These are phyloP conservation scores for Cephalopachus bancanus DNA, from an alignment of 2,797 vertebrate genomes.

Conservation along the genomic window DNA sequence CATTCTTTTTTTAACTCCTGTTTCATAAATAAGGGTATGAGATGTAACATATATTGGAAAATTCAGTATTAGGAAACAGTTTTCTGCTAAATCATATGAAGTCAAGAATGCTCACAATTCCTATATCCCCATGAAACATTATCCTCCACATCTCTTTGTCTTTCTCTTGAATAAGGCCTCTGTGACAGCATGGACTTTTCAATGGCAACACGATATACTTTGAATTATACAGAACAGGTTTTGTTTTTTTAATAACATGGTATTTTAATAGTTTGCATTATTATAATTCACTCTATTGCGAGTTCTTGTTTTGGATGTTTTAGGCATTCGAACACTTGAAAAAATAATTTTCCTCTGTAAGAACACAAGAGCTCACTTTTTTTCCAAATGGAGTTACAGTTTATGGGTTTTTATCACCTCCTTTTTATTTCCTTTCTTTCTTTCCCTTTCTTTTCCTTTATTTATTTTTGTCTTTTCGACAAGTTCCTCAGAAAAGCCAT, in stretches of 20 bases:
- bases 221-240: neutral
- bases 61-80: neutral
- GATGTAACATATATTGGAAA: neutral
- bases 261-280: neutral
- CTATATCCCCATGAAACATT: neutral
- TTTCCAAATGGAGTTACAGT: neutral
- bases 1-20: neutral
- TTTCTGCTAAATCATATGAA: neutral
- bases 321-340: neutral
- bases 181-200: neutral
- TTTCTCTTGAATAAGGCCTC: neutral
- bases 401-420: neutral
- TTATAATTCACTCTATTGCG: neutral
- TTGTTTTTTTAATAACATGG: neutral
- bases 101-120: neutral
- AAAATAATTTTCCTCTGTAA: neutral
- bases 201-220: neutral
- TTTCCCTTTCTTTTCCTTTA: neutral
- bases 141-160: neutral
- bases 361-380: neutral
- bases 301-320: neutral
- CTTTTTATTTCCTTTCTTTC: too few relatives aligned
- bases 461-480: neutral
- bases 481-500: slow-evolving; percentile 29
- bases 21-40: neutral